phyloP scores from a whole-genome alignment of 1,140 invertebrate genomes.

The Lanistes nyassanus region DNA sequence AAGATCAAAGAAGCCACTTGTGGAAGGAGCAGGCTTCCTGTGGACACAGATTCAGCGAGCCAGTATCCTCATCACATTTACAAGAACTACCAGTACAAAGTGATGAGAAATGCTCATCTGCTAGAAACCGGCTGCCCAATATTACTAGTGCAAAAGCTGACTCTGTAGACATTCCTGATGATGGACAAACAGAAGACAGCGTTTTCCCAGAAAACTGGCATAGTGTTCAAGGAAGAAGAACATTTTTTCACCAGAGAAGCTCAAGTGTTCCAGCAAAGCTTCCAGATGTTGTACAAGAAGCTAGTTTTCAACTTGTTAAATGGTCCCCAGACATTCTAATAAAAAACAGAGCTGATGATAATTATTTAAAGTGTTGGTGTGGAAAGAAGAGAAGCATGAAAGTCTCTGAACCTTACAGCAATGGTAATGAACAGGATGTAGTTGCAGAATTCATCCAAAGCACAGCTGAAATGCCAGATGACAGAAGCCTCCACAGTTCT shows the following conservation, averaged over 20 bases:
- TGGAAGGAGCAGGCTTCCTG: neutral
- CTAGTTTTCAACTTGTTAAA: neutral
- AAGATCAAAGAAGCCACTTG: neutral
- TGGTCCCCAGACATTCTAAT: slow-evolving; percentile 12
- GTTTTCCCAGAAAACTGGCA: slow-evolving; percentile 5
- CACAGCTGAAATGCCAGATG: neutral
- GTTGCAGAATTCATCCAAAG: neutral
- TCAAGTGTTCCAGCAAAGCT: slow-evolving; percentile 14
- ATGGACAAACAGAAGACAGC: slow-evolving; percentile 17
- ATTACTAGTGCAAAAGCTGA: neutral
- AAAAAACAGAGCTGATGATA: neutral
- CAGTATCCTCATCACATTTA: neutral
- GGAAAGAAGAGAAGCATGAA: neutral
- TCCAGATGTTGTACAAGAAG: slow-evolving; percentile 16
- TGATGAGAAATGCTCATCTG: neutral
- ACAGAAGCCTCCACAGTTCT: neutral
- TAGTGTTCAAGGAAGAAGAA: neutral
- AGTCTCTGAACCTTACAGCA: neutral
- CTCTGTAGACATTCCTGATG: slow-evolving; percentile 12
- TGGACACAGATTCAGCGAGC: slow-evolving; percentile 4
- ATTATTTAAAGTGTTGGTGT: neutral
- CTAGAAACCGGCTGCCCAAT: neutral
- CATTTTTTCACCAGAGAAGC: neutral
- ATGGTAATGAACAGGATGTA: neutral
- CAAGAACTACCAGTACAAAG: neutral